A percentile compares a stretch with the other conserved stretches of the same genome.
phyloP scores from a whole-genome alignment of 2,113 vertebrate species.

The Parotia lawesii region DNA sequence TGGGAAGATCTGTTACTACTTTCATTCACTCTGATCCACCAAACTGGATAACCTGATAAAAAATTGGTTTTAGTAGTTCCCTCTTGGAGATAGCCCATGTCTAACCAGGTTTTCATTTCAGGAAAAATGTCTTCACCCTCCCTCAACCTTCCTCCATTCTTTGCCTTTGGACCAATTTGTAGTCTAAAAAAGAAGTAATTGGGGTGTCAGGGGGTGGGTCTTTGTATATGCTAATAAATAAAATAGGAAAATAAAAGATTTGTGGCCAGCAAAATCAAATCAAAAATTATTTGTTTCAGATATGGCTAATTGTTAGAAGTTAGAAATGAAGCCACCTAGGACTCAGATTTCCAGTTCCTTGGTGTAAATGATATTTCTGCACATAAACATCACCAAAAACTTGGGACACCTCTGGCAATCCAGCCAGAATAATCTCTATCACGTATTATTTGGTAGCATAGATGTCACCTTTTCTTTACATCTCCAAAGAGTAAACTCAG shows the following conservation, averaged over 20 bases:
- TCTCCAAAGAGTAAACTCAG: background rate
- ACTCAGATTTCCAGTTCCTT: background rate
- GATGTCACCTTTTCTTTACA: background rate
- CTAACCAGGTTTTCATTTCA: background rate
- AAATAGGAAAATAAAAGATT: background rate
- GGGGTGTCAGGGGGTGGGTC: rapidly evolving
- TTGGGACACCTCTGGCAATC: background rate
- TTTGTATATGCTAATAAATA: background rate
- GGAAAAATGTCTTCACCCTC: background rate
- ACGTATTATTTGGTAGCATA: background rate
- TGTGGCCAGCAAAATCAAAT: background rate
- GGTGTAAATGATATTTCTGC: background rate
- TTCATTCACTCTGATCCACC: background rate
- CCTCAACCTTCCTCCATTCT: background rate
- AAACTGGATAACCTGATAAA: background rate
- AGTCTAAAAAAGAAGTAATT: background rate
- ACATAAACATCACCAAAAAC: background rate
- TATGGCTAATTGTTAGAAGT: background rate
- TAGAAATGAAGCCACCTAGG: background rate
- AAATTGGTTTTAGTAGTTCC: background rate
- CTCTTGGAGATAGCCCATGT: background rate
- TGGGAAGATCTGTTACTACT: background rate
- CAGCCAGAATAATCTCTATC: background rate
- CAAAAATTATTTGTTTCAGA: background rate
- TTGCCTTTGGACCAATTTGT: background rate